Base-by-base conservation (phyloP, 2,888 invertebrate genomes). In the Anoplius nigerrimus region DNA sequence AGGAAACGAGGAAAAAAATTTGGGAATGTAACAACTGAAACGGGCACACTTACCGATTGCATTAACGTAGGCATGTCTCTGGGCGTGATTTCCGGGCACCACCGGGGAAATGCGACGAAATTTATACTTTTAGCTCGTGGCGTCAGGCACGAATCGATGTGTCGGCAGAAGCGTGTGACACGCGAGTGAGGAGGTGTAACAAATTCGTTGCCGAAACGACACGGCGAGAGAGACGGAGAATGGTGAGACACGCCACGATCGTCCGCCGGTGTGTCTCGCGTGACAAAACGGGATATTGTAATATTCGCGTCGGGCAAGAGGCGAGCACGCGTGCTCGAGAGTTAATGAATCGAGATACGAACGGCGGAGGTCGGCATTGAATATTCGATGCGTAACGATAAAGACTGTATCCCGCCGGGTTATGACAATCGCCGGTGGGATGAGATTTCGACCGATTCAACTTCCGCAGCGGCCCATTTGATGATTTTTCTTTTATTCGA, bases 31-130 rank as follows among this genome's bases (percentile, higher is more conserved):
- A 34, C 11, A 1, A 34, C 34, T 34, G 34, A 34, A 34, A 48
- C 48, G 5, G n/a, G 5, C 16, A 15, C 22, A 18, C 79, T 85
- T 80, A 87, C 87, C 84, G 86, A 81, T 83, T 83, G 83, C 78
- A 83, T 75, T 60, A 81, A 69, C n/a, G 81, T 79, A 57, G 83
- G 71, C 86, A 87, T 87, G 62, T 72, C 69, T 66, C 67, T 68
- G 27, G 64, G 56, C 53, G 34, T 54, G 46, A 27, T 21, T 66
- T 52, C 43, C 22, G 56, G 60, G 22, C 52, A 61, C 52, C 21
- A 57, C 60, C 46, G 70, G 11, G 8, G 34, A 34, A 8, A 34
- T 34, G 34, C 34, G 34, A 11, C 34, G 34, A 34, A 34, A n/a
- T n/a, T 64, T 55, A 64, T 61, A 66, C 27, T 45, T 46, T 46